Conservation (phyloP, 2,888 invertebrate species). For the Heliconius charithonia region DNA sequence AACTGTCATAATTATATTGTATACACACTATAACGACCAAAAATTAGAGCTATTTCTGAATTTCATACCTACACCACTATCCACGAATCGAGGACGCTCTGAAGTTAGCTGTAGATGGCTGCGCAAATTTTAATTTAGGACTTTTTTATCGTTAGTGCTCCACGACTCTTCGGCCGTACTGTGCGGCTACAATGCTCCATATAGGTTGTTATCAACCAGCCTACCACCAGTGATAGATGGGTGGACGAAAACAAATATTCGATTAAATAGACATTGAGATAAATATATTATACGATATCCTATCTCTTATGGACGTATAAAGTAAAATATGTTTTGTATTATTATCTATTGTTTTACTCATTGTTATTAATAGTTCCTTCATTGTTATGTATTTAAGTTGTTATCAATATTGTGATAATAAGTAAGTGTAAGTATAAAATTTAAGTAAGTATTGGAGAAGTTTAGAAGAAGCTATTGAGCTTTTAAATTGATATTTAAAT, state of each 20-base stretch:
- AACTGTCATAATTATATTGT: neutral
- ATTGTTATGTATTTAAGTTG: neutral
- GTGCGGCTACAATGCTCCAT: neutral
- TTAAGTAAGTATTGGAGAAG: neutral
- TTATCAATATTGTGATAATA: neutral
- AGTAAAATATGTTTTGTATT: neutral
- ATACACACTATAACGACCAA: no score
- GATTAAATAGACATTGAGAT: slow-evolving; percentile 15
- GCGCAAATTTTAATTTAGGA: no score
- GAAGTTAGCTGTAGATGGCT: no score
- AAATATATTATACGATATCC: slow-evolving; percentile 11
- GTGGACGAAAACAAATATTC: slow-evolving; percentile 7
- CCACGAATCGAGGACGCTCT: no score
- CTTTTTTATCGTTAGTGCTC: no score
- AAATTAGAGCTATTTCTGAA: neutral
- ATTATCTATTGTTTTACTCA: neutral
- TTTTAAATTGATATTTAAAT: neutral
- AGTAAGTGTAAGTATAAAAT: neutral
- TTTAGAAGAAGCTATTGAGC: neutral
- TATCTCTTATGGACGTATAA: slow-evolving; percentile 2
- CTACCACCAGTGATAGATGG: neutral
- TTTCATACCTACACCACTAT: no score
- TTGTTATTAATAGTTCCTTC: neutral
- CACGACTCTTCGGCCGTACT: neutral
- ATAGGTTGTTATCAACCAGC: neutral